A percentile compares a stretch with the other conserved stretches of the same genome.
Evolutionary conservation across 2,113 vertebrate species (phyloP).

Genomic region (Brachypodius melanocephalos): DNA sequence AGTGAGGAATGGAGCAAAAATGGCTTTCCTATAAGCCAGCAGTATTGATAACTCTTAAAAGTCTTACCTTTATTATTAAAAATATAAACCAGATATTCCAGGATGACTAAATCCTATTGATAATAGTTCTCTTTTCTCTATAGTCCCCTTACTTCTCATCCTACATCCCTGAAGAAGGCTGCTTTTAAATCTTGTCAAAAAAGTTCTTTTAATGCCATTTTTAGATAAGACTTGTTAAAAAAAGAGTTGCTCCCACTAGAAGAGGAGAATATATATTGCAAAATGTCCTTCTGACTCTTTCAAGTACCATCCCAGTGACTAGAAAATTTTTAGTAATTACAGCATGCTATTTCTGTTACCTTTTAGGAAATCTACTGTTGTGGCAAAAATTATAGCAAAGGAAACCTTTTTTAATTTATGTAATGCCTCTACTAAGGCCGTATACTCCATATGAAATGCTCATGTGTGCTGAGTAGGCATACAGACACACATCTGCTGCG

Average conservation of each 20-base stretch:
- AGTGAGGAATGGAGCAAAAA: not conserved
- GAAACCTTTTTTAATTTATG: not conserved
- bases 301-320: not conserved
- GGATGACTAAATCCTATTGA: not conserved
- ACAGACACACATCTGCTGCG: accelerated
- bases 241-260: not conserved
- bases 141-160: not conserved
- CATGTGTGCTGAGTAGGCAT: not conserved
- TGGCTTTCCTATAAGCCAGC: not conserved
- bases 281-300: not conserved
- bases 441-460: not conserved
- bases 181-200: not conserved
- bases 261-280: not conserved
- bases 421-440: not conserved
- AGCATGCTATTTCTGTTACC: not conserved
- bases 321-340: not conserved
- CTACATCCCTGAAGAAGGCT: not conserved
- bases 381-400: not conserved
- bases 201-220: not conserved
- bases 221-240: not conserved
- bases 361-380: not conserved
- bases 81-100: not conserved
- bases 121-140: not conserved
- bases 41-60: not conserved
- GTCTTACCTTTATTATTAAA: not conserved